A percentile compares a stretch with the other conserved stretches of the same genome.
These are phyloP conservation scores for Otolemur crassicaudatus DNA, from an alignment of 2,797 vertebrate genomes.

Conservation along the genomic window DNA sequence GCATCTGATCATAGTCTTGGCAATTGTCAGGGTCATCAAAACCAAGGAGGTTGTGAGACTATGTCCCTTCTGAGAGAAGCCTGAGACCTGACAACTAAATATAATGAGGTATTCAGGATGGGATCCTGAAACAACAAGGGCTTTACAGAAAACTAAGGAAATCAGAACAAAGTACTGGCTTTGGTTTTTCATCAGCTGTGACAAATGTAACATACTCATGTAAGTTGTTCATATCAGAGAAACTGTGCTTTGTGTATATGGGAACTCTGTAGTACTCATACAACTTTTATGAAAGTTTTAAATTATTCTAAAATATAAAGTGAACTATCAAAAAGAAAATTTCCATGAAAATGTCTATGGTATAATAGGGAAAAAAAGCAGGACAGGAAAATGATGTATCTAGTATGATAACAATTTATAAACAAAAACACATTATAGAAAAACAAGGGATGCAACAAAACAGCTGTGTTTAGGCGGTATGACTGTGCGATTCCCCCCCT, in stretches of 20 bases:
- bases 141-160: background rate
- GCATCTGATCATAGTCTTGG: background rate
- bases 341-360: background rate
- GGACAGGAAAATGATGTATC: background rate
- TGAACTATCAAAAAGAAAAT: background rate
- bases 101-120: background rate
- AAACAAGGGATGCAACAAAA: background rate
- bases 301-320: constrained; percentile 1
- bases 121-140: background rate
- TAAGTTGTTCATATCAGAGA: background rate
- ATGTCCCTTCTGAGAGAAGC: background rate
- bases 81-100: background rate
- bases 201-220: background rate
- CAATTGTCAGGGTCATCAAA: background rate
- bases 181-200: background rate
- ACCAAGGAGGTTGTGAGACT: background rate
- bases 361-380: background rate
- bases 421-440: background rate
- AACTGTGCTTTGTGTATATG: background rate
- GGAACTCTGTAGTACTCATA: background rate
- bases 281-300: constrained; percentile 21
- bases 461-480: background rate
- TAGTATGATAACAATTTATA: background rate
- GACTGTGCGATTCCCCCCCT: background rate
- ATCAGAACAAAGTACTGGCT: background rate